Evolutionary conservation across 2,888 invertebrate genomes (phyloP).

Genomic region (Piscicola geometra): DNA sequence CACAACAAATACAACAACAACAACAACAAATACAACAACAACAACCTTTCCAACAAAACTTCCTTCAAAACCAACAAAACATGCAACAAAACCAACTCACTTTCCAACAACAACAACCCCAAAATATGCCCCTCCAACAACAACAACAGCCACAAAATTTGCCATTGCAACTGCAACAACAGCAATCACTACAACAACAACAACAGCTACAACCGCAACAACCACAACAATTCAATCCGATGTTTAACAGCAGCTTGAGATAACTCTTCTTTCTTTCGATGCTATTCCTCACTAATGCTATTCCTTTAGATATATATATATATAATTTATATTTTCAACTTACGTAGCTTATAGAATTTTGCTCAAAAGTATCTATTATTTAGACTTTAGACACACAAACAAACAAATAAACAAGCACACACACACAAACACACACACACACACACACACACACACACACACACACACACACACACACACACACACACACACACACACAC

Average conservation of each 20-base stretch:
- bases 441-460: constrained; percentile 25
- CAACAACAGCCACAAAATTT: background rate
- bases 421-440: constrained; percentile 22
- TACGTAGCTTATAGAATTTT: too few relatives aligned
- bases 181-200: background rate
- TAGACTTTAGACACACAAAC: constrained; percentile 9
- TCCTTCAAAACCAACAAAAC: background rate
- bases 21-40: constrained; percentile 27
- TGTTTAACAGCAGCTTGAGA: too few relatives aligned
- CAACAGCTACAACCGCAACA: constrained; percentile 2
- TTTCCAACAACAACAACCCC: constrained; percentile 21
- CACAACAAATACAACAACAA: constrained; percentile 18
- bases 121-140: constrained; percentile 4
- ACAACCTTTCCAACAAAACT: background rate
- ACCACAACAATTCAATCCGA: background rate
- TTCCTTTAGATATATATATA: too few relatives aligned
- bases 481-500: constrained; percentile 32
- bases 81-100: constrained; percentile 13
- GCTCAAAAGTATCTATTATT: too few relatives aligned
- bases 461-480: constrained; percentile 27
- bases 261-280: too few relatives aligned
- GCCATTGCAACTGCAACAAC: constrained; percentile 2
- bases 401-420: constrained; percentile 16
- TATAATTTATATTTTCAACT: too few relatives aligned
- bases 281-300: too few relatives aligned